Base-by-base conservation (phyloP, 1,140 invertebrate genomes). In the Xylocopa sonorina region DNA sequence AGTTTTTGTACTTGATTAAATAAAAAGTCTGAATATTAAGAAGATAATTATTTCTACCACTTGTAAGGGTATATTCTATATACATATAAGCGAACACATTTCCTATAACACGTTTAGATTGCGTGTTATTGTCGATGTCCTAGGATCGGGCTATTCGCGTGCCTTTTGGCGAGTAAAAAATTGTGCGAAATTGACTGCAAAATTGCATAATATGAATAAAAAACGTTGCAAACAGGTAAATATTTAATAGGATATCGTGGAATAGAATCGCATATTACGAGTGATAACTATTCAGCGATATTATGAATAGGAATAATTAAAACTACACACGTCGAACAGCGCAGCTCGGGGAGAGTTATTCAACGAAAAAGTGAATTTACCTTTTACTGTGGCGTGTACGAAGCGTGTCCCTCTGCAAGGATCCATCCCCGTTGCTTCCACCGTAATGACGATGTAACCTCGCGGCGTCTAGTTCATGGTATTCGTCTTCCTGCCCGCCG, bases 381-480 rank as follows among this genome's bases (percentile, higher is more conserved):
- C 92, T 93, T 80, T 92, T 92, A 81, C 91, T 92, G 67, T 92
- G 92, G 71, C 91, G 86, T 34, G 89, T 91, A 51, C 91, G 87
- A n/a, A 90, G 85, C 63, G 90, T 90, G 71, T 93, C 91, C 67
- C 88, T 88, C 43, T 90, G 89, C 48, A 91, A 63, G 24, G 91
- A 90, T 57, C 85, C 85, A 78, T 89, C 90, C 53, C 85, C 86
- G 84, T 84, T 91, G 27, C 85, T 87, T n/a, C 85, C 88, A n/a
- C 91, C 91, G 72, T 92, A 92, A 86, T 91, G 92, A 67, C 92
- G 86, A 87, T 93, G 92, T 63, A 93, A 86, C 82, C 92, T 90
- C 32, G 92, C 91, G 24, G 92, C 92, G 81, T 93, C 92, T 34
- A 93, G 82, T 75, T 93, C 92, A 80, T 93, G 92, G 84, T 93